Conservation (phyloP, 2,797 vertebrate species). For the Smutsia gigantea region DNA sequence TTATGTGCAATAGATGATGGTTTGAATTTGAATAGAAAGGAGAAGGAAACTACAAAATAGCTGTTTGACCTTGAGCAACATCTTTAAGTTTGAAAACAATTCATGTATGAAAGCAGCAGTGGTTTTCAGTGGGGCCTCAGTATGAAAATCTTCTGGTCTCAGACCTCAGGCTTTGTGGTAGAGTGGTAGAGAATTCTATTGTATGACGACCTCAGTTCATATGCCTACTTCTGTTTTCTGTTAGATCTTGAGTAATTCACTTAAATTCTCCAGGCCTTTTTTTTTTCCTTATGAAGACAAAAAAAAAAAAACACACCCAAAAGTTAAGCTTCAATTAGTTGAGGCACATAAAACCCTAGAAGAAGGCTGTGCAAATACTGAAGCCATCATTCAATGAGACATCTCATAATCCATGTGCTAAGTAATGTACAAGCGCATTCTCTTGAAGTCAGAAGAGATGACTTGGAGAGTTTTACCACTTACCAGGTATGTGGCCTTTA, state of each 20-base stretch:
- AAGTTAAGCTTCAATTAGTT: background rate
- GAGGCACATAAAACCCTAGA: background rate
- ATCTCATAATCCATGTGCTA: background rate
- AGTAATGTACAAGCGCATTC: background rate
- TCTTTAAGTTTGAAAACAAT: background rate
- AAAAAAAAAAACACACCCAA: background rate
- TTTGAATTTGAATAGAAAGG: constrained; percentile 9
- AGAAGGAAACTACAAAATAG: background rate
- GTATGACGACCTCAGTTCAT: background rate
- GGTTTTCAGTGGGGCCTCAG: background rate
- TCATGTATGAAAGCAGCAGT: background rate
- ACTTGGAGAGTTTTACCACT: background rate
- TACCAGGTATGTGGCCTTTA: background rate
- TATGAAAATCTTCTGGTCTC: background rate
- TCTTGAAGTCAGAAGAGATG: background rate
- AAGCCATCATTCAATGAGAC: background rate
- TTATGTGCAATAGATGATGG: background rate
- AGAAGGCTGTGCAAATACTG: background rate
- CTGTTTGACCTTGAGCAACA: background rate
- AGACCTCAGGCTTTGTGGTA: background rate
- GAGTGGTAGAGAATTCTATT: background rate
- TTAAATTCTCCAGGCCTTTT: background rate
- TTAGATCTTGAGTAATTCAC: background rate
- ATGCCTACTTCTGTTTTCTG: background rate
- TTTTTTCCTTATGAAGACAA: background rate